Percentiles rank a stretch among this genome's conserved stretches.
Conservation (phyloP, 2,888 invertebrate genomes). For the Amiota mariae region DNA sequence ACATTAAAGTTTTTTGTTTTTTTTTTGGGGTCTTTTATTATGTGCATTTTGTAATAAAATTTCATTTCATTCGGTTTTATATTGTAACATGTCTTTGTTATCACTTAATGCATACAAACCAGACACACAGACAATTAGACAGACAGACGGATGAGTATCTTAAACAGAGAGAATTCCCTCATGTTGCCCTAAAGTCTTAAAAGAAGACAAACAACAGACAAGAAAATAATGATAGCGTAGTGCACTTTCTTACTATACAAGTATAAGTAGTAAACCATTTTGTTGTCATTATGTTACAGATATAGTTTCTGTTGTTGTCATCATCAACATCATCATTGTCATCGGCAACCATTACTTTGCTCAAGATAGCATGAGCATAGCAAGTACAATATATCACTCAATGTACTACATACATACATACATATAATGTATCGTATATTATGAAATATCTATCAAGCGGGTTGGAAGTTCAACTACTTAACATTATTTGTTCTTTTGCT, state of each 20-base stretch:
- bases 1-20: conserved; percentile 1
- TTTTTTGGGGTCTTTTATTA: not conserved
- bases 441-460: conserved; percentile 25
- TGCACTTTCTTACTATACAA: too few relatives aligned
- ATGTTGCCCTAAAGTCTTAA: too few relatives aligned
- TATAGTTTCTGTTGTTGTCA: not conserved
- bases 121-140: too few relatives aligned
- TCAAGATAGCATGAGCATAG: too few relatives aligned
- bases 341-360: too few relatives aligned
- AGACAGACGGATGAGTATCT: not conserved
- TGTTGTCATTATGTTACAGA: not conserved
- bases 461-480: conserved; percentile 11
- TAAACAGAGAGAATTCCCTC: conserved; percentile 1
- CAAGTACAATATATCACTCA: too few relatives aligned
- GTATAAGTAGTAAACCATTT: not conserved
- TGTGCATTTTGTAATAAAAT: conserved; percentile 17
- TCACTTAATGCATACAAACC: conserved; percentile 13
- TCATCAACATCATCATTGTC: not conserved
- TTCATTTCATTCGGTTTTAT: conserved; percentile 25
- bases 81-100: conserved; percentile 12
- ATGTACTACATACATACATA: too few relatives aligned
- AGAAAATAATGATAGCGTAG: too few relatives aligned
- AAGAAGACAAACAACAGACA: too few relatives aligned
- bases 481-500: not conserved
- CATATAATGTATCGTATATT: not conserved